These are phyloP conservation scores for Sebastes hubbsi DNA, from an alignment of 2,797 vertebrate species.

Conservation along the genomic window DNA sequence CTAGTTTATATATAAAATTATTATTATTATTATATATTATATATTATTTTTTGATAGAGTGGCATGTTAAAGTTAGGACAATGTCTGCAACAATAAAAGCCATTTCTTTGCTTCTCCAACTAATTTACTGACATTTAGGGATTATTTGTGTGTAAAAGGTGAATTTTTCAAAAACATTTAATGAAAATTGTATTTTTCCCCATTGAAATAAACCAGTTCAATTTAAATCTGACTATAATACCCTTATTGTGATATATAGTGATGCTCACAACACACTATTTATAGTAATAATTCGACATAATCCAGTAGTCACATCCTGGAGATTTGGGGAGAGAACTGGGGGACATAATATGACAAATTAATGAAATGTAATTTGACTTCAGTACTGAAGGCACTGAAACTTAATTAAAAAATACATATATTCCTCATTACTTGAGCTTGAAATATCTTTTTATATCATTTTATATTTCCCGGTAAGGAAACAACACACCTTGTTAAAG, in stretches of 20 bases:
- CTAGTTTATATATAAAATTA: no score
- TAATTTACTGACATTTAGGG: neutral
- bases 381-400: neutral
- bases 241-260: neutral
- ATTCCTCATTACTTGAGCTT: neutral
- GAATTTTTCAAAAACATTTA: neutral
- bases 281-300: neutral
- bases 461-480: conserved; percentile 7
- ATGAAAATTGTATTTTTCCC: neutral
- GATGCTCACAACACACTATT: neutral
- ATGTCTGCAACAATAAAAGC: neutral
- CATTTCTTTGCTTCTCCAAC: neutral
- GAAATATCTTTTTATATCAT: neutral
- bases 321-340: neutral
- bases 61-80: no score
- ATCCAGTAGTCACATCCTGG: neutral
- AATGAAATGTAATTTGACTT: neutral
- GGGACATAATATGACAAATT: neutral
- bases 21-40: no score
- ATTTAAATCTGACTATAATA: neutral
- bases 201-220: neutral
- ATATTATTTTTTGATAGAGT: no score
- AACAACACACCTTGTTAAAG: conserved; percentile 67
- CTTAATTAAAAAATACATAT: neutral
- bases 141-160: neutral